These are phyloP conservation scores for Cistogaster globosa DNA, from an alignment of 2,888 invertebrate genomes.

Conservation along the genomic window DNA sequence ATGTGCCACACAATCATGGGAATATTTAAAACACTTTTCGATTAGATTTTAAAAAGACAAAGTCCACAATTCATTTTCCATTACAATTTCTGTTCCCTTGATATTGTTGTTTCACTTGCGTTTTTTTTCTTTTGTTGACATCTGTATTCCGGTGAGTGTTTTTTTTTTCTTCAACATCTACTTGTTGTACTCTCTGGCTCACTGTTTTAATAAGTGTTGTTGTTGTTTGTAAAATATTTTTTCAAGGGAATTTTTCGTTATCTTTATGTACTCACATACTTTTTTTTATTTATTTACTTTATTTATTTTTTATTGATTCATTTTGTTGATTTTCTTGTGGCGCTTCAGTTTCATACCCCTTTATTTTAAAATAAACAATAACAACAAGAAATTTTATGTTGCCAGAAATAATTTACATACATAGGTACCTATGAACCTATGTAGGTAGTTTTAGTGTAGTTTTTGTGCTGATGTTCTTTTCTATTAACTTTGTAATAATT, in stretches of 20 bases:
- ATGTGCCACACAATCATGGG: constrained; percentile 3
- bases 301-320: constrained; percentile 22
- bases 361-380: background rate
- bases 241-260: constrained; percentile 29
- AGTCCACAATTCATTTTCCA: constrained; percentile 54
- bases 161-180: background rate
- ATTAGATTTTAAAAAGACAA: constrained; percentile 13
- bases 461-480: too few relatives aligned
- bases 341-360: constrained; percentile 25
- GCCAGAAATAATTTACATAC: background rate
- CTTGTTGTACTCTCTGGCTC: constrained; percentile 26
- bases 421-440: too few relatives aligned
- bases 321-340: constrained; percentile 38
- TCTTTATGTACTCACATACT: background rate
- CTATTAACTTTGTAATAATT: too few relatives aligned
- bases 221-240: background rate
- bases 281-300: too few relatives aligned
- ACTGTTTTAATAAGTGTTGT: background rate
- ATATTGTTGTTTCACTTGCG: background rate
- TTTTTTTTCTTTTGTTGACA: constrained; percentile 13
- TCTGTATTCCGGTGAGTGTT: background rate
- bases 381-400: background rate
- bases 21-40: background rate
- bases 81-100: background rate
- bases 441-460: too few relatives aligned